Evolutionary conservation across 2,797 vertebrate species (phyloP).

Genomic region (Vespertilio murinus): DNA sequence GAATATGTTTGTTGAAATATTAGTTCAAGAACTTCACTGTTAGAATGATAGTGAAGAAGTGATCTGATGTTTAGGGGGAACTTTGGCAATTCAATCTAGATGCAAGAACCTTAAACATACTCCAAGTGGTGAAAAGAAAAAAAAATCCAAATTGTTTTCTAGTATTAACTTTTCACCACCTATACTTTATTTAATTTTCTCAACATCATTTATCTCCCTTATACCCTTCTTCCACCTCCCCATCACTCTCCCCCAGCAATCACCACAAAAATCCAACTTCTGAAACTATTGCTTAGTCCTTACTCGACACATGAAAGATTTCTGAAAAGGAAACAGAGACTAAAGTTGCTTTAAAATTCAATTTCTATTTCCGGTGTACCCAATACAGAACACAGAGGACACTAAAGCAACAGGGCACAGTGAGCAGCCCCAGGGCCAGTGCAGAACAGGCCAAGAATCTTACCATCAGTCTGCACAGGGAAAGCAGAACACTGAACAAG

Average conservation of each 20-base stretch:
- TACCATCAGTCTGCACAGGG: slow-evolving; percentile 99
- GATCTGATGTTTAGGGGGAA: neutral
- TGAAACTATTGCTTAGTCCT: neutral
- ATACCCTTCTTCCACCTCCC: neutral
- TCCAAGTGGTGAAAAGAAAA: neutral
- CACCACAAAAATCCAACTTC: neutral
- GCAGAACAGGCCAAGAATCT: slow-evolving; percentile 71
- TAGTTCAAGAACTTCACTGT: neutral
- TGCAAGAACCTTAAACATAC: neutral
- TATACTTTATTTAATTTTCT: neutral
- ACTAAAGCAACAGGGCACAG: neutral
- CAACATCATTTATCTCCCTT: neutral
- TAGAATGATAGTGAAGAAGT: neutral
- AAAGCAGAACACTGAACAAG: slow-evolving; percentile 95
- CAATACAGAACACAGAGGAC: neutral
- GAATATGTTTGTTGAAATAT: neutral
- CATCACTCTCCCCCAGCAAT: neutral
- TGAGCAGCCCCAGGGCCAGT: no score
- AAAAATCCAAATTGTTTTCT: neutral
- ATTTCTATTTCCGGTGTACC: neutral
- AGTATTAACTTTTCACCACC: neutral
- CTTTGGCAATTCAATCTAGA: neutral
- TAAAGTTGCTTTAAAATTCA: neutral
- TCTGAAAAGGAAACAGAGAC: neutral
- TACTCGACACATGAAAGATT: neutral